These are phyloP conservation scores for Raphicerus campestris DNA, from an alignment of 2,113 vertebrate genomes.

Conservation along the genomic window DNA sequence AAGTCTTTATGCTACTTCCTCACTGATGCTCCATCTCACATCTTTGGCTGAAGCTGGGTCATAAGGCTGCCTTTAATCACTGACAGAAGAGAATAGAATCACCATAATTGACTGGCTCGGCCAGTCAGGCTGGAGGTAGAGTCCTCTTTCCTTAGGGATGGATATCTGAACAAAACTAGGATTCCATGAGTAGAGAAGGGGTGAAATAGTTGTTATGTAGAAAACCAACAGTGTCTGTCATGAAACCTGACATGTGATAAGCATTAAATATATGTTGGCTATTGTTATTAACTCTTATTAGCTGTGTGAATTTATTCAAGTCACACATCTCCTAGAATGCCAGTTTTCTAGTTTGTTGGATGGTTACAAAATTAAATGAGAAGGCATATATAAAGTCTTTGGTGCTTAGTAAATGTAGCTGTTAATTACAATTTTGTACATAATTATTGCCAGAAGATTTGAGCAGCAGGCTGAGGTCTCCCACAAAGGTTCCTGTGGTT, in stretches of 20 bases:
- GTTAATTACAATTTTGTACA: background rate
- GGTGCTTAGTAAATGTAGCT: background rate
- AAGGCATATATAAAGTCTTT: background rate
- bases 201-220: background rate
- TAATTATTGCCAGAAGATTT: background rate
- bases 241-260: background rate
- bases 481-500: background rate
- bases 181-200: background rate
- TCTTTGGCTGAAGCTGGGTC: background rate
- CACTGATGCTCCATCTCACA: background rate
- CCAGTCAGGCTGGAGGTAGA: background rate
- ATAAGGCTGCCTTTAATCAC: background rate
- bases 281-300: background rate
- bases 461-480: background rate
- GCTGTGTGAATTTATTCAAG: background rate
- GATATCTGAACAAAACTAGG: background rate
- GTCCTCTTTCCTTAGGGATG: background rate
- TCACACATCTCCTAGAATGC: background rate
- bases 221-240: background rate
- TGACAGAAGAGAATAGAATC: background rate
- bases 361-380: constrained; percentile 26
- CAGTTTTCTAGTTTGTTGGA: background rate
- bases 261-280: background rate
- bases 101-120: background rate
- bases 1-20: background rate